Base-by-base conservation (phyloP, 2,113 vertebrate species). In the Tenebrosternarchus preto region DNA sequence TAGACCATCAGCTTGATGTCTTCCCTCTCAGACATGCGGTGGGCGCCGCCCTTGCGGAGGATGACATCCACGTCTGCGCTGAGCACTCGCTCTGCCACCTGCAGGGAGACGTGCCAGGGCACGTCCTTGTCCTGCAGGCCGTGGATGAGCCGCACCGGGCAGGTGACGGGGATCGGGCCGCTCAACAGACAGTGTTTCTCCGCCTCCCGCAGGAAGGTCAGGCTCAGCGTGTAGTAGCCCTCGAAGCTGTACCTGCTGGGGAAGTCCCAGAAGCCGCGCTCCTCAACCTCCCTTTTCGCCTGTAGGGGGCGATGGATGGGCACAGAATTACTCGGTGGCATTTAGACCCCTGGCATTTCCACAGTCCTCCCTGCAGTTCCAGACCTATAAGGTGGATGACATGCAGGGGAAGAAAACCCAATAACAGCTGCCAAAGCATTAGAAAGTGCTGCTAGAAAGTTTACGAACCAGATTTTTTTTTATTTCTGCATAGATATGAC, bases 1-100 rank as follows among this genome's bases (percentile, higher is more conserved):
- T 94, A 95, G 29, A 95, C 88, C n/a, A 96, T 86, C 59, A 96
- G 93, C 15, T 95, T 95, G 22, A 92, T 88, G 82, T 96, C 95
- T 0, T 93, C 93, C 81, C 92, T 94, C 59, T 94, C 93, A 17
- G 89, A 93, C 95, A 96, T 93, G 2, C 89, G 90, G 70, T 96
- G 95, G 2, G 88, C 90, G 36, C 95, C 92, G 0, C 83, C 69
- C 85, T 96, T 96, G 83, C 95, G 93, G 46, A 96, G 91, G 82
- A 94, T 93, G 24, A 95, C 80, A 59, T 96, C 94, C 36, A 96
- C 92, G 0, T 96, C 95, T 59, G 78, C 84, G 82, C 94, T 92
- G 36, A 95, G 22, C 2, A 95, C 82, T 0, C 80, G 87, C 24
- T 95, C 92, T 0, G 95, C 94, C 24, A 96, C 87, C 33, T 95